Evolutionary conservation across 2,888 invertebrate genomes (phyloP).

Genomic region (Byasa hedistus): DNA sequence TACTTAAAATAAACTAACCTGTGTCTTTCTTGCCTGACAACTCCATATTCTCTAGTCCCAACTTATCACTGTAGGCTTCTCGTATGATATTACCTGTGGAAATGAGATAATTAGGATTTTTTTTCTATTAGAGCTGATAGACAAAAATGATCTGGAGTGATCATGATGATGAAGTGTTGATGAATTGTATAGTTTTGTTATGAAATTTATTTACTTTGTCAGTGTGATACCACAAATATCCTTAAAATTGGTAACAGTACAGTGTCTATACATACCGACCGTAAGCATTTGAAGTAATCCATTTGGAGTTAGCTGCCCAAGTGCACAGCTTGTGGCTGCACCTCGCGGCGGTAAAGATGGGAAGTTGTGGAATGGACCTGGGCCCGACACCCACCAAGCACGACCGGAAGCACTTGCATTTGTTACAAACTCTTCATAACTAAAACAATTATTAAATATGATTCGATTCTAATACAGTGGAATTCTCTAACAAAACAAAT

Average conservation of each 20-base stretch:
- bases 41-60: conserved; percentile 56
- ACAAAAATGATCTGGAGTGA: neutral
- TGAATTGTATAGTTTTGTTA: no score
- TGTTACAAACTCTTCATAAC: conserved; percentile 77
- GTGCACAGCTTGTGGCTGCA: conserved; percentile 83
- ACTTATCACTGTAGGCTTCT: conserved; percentile 65
- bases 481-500: neutral
- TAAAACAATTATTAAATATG: conserved; percentile 39
- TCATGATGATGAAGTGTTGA: no score
- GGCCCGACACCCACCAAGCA: conserved; percentile 85
- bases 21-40: conserved; percentile 59
- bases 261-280: conserved; percentile 76
- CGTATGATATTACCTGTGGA: conserved; percentile 64
- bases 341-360: conserved; percentile 83
- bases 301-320: conserved; percentile 90
- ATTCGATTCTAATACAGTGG: neutral
- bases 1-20: conserved; percentile 40
- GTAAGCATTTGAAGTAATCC: conserved; percentile 91
- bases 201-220: neutral
- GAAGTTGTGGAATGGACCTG: conserved; percentile 92
- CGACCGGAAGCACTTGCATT: conserved; percentile 80
- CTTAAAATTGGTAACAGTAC: neutral
- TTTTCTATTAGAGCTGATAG: neutral
- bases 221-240: neutral
- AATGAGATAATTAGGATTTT: conserved; percentile 4